A percentile compares a stretch with the other conserved stretches of the same genome.
phyloP scores from a whole-genome alignment of 2,888 invertebrate species.

The Rhagonycha lutea region DNA sequence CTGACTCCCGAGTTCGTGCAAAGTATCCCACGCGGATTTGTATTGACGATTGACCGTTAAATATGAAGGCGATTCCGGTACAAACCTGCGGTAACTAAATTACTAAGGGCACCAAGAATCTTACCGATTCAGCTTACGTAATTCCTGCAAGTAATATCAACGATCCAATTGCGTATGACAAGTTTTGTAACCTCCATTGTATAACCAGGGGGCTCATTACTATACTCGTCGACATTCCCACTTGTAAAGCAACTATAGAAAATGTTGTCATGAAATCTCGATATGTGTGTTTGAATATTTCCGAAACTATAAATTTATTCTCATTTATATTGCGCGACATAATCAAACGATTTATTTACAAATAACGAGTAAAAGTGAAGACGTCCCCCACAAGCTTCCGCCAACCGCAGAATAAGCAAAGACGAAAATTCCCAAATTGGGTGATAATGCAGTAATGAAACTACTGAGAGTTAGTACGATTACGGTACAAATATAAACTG shows the following conservation, averaged over 20 bases:
- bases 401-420: neutral
- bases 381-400: neutral
- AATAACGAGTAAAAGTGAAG: neutral
- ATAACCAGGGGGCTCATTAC: neutral
- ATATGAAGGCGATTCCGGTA: neutral
- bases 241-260: neutral
- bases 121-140: neutral
- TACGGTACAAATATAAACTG: neutral
- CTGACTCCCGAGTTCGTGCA: neutral
- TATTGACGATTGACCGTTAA: neutral
- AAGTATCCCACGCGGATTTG: neutral
- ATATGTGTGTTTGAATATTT: neutral
- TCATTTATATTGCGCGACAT: neutral
- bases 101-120: neutral
- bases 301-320: neutral
- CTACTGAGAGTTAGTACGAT: neutral
- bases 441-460: neutral
- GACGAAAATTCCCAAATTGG: neutral
- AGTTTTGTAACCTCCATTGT: neutral
- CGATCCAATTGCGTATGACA: neutral
- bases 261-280: neutral
- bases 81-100: neutral
- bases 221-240: neutral
- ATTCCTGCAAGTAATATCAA: neutral
- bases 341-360: neutral